A percentile compares a stretch with the other conserved stretches of the same genome.
These are phyloP conservation scores for Phycodurus eques DNA, from an alignment of 2,113 vertebrate species.

Conservation along the genomic window DNA sequence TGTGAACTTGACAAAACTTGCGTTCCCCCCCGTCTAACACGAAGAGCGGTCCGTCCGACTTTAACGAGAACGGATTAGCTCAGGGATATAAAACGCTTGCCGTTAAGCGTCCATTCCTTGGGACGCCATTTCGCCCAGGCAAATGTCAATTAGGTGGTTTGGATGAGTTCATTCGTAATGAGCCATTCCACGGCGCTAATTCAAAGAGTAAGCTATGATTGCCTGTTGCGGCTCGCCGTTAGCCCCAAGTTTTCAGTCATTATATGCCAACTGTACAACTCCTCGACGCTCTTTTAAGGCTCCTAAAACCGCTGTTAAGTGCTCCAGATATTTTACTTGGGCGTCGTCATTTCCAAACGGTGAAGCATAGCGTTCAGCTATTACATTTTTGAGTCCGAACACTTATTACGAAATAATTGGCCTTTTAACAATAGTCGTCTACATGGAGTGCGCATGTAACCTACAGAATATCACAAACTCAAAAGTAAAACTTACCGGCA, in stretches of 20 bases:
- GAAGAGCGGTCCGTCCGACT: slow-evolving; percentile 7
- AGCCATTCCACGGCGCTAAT: slow-evolving; percentile 26
- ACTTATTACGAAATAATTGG: too few relatives aligned
- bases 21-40: slow-evolving; percentile 1
- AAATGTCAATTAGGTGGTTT: slow-evolving; percentile 37
- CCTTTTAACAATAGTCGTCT: too few relatives aligned
- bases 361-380: not conserved
- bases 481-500: too few relatives aligned
- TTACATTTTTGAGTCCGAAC: too few relatives aligned
- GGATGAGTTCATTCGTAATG: slow-evolving; percentile 37
- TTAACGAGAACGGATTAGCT: slow-evolving; percentile 20
- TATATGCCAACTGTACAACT: slow-evolving; percentile 7
- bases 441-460: too few relatives aligned
- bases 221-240: slow-evolving; percentile 43
- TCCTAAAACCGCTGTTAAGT: slow-evolving; percentile 1
- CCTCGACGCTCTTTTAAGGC: not conserved
- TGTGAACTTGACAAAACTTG: slow-evolving; percentile 52
- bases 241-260: slow-evolving; percentile 24
- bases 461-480: too few relatives aligned
- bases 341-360: not conserved
- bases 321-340: slow-evolving; percentile 14
- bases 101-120: slow-evolving; percentile 1
- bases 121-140: not conserved
- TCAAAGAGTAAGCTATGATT: slow-evolving; percentile 28
- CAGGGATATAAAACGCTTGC: not conserved